Base-by-base conservation (phyloP, 1,140 invertebrate genomes). In the Diorhabda sublineata region DNA sequence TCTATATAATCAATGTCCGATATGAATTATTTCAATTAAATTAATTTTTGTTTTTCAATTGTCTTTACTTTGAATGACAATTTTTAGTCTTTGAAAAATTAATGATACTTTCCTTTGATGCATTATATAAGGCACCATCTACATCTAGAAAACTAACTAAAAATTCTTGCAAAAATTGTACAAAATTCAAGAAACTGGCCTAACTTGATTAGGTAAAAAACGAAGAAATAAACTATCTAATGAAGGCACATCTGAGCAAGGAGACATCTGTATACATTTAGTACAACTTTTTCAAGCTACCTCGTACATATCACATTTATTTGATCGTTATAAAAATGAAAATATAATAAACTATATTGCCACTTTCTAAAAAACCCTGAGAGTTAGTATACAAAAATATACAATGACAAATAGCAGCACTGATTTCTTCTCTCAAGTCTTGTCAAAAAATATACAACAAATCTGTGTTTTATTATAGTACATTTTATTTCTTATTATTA, bases 311-410 rank as follows among this genome's bases (percentile, higher is more conserved):
- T 73, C 74, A 75, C 74, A 75, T 73, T 75, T 69, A 71, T 70
- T 75, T 73, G 69, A 73, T 73, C 67, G 67, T 74, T 66, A 71
- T 68, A 26, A 66, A 70, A 69, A 9, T 61, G 72, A 52, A 52
- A n/a, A 52, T 8, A 52, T 52, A 8, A 71, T 47, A 66, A 66
- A 42, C 44, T 57, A 70, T 71, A 73, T 74, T 74, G 73, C 73
- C 70, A 71, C 68, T 74, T 71, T 70, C 69, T 71, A 71, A 71
- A 67, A 76, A 75, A 77, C 76, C 76, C 73, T 77, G 76, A 77
- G 76, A 77, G 76, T 77, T 75, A 77, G 76, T 76, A 76, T 72
- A 76, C 76, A 77, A 74, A 74, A 74, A 76, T 76, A 75, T 67
- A 67, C 65, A 67, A 58, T 68, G 67, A 68, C 67, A 62, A 41